Conservation (phyloP, 2,888 invertebrate genomes). For the Apodemia duryi region DNA sequence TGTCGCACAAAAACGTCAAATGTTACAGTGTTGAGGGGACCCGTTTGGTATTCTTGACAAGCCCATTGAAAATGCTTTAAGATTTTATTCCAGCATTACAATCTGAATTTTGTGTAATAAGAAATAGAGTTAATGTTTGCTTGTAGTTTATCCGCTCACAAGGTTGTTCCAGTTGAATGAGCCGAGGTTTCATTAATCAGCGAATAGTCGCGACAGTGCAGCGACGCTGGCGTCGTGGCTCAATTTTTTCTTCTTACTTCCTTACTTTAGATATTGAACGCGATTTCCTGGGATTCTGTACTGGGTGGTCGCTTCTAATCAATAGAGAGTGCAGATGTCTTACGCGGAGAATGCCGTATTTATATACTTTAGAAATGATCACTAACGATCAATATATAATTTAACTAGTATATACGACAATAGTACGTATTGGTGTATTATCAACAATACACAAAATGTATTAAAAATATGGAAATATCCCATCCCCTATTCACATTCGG, state of each 20-base stretch:
- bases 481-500: no score
- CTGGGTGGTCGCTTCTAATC: slow-evolving; percentile 63
- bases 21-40: slow-evolving; percentile 76
- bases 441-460: no score
- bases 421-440: no score
- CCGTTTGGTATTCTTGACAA: slow-evolving; percentile 69
- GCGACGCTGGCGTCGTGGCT: slow-evolving; percentile 66
- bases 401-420: no score
- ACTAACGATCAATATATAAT: neutral
- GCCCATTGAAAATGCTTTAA: slow-evolving; percentile 21
- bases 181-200: slow-evolving; percentile 75
- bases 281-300: slow-evolving; percentile 72
- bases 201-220: slow-evolving; percentile 75
- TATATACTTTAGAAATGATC: neutral
- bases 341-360: slow-evolving; percentile 8
- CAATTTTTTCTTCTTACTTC: slow-evolving; percentile 74
- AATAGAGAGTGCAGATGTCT: slow-evolving; percentile 32
- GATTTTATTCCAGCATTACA: slow-evolving; percentile 17
- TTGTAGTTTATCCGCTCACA: slow-evolving; percentile 32
- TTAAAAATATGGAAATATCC: no score
- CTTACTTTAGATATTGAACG: slow-evolving; percentile 76
- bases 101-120: slow-evolving; percentile 20
- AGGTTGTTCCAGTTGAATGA: slow-evolving; percentile 58
- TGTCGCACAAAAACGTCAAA: slow-evolving; percentile 79
- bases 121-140: slow-evolving; percentile 27